These are phyloP conservation scores for Callosobruchus maculatus DNA, from an alignment of 2,888 invertebrate genomes.

Conservation along the genomic window DNA sequence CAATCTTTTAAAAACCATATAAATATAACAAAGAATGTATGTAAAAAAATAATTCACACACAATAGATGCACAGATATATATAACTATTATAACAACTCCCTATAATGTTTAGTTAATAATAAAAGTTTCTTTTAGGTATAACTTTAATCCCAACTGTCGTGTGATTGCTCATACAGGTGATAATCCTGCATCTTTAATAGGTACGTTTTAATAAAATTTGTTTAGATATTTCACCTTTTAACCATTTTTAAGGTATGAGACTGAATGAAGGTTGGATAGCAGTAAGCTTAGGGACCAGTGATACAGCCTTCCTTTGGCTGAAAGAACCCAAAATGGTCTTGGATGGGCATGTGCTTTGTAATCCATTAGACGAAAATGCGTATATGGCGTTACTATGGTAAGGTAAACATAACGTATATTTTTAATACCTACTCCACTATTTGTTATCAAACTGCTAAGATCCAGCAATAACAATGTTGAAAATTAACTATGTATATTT, in stretches of 20 bases:
- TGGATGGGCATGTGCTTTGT: conserved; percentile 82
- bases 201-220: conserved; percentile 50
- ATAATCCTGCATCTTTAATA: conserved; percentile 85
- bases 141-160: conserved; percentile 77
- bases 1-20: too few relatives aligned
- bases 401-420: too few relatives aligned
- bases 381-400: conserved; percentile 90
- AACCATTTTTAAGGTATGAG: conserved; percentile 62
- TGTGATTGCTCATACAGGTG: conserved; percentile 89
- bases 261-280: conserved; percentile 75
- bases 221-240: background rate
- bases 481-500: too few relatives aligned
- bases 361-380: conserved; percentile 75
- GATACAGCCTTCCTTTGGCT: conserved; percentile 86
- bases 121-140: conserved; percentile 64
- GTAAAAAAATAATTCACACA: too few relatives aligned
- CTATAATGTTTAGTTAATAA: too few relatives aligned
- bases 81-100: too few relatives aligned
- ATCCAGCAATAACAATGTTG: too few relatives aligned
- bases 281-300: conserved; percentile 89
- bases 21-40: too few relatives aligned
- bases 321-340: conserved; percentile 60
- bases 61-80: too few relatives aligned
- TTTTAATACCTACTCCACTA: too few relatives aligned
- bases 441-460: too few relatives aligned